A percentile compares a stretch with the other conserved stretches of the same genome.
phyloP scores from a whole-genome alignment of 2,113 vertebrate genomes.

The Psophia crepitans region DNA sequence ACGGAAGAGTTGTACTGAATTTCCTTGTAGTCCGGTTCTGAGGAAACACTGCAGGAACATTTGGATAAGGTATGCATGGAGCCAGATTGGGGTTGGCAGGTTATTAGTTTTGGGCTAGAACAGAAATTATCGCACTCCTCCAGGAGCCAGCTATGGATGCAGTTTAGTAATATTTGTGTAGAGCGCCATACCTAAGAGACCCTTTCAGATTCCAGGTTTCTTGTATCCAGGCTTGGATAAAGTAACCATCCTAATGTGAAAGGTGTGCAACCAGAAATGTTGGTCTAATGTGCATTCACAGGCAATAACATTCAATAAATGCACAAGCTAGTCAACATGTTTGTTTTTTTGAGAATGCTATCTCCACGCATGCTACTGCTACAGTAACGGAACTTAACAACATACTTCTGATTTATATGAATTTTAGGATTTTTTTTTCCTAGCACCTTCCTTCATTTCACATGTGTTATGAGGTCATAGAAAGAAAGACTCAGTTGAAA shows the following conservation, averaged over 20 bases:
- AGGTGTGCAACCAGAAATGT: background rate
- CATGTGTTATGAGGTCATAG: slow-evolving; percentile 8
- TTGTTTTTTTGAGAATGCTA: background rate
- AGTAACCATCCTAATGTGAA: background rate
- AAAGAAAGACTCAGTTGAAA: slow-evolving; percentile 20
- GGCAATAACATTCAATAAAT: background rate
- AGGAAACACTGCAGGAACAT: background rate
- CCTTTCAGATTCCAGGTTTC: background rate
- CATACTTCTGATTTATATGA: background rate
- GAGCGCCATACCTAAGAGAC: background rate
- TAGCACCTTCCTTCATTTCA: slow-evolving; percentile 40
- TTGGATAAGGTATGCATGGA: background rate
- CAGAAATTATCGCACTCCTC: background rate
- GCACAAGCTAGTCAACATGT: background rate
- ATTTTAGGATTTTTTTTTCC: slow-evolving; percentile 4
- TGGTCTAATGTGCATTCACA: background rate
- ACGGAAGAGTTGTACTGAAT: background rate
- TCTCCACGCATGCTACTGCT: background rate
- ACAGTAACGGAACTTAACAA: background rate
- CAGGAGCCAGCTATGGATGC: background rate
- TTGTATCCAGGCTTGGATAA: background rate
- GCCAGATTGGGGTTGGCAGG: background rate
- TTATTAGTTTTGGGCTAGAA: background rate
- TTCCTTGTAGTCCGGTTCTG: background rate
- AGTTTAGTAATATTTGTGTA: background rate